Evolutionary conservation across 1,140 invertebrate genomes (phyloP).

Genomic region (Centruroides vittatus): DNA sequence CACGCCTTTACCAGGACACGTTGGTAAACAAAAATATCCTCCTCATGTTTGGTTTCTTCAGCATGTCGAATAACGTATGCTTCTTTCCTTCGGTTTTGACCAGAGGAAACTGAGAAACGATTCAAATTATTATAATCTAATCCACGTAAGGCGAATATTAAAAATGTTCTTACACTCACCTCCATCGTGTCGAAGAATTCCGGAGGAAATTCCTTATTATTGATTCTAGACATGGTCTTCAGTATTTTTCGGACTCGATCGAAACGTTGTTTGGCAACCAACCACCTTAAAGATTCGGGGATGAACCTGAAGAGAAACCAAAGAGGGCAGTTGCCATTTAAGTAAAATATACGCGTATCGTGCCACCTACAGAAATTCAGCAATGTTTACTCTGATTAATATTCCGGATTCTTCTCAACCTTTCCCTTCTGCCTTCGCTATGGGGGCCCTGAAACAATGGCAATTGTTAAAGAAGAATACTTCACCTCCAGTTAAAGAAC

Average conservation of each 20-base stretch:
- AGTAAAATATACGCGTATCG: too few species aligned
- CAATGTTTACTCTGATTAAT: too few species aligned
- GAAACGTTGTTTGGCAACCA: slow-evolving; percentile 62
- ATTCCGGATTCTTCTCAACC: too few species aligned
- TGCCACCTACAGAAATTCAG: too few species aligned
- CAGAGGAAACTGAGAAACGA: too few species aligned
- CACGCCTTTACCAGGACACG: neutral
- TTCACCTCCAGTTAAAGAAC: too few species aligned
- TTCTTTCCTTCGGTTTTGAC: slow-evolving; percentile 44
- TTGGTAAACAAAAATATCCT: slow-evolving; percentile 1
- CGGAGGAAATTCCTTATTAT: slow-evolving; percentile 35
- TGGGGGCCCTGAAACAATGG: neutral
- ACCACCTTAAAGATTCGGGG: slow-evolving; percentile 41
- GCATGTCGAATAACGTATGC: neutral
- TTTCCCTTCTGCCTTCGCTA: too few species aligned
- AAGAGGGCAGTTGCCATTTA: neutral
- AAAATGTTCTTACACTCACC: too few species aligned
- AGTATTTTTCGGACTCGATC: slow-evolving; percentile 61
- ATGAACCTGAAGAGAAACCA: slow-evolving; percentile 29
- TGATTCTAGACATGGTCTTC: slow-evolving; percentile 60
- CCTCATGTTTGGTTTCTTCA: neutral
- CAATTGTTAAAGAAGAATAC: neutral
- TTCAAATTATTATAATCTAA: too few species aligned
- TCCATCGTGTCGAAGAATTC: too few species aligned
- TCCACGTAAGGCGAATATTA: too few species aligned